Percentiles rank a stretch among this genome's conserved stretches.
These are phyloP conservation scores for Neolamprologus ventralis DNA, from an alignment of 2,113 vertebrate species.

Conservation along the genomic window DNA sequence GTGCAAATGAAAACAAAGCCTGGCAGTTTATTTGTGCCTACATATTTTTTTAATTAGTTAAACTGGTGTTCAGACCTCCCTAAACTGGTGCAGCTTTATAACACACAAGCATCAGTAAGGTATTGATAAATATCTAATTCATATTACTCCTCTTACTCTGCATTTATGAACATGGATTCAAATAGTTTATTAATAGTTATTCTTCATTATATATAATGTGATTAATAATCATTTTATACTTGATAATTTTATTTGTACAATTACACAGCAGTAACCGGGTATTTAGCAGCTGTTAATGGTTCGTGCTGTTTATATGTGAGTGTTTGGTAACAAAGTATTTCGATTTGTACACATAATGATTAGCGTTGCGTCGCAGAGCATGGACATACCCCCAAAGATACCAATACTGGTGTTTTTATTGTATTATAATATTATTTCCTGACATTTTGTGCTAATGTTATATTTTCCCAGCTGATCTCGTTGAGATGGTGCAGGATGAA, in stretches of 20 bases:
- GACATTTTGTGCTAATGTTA: background rate
- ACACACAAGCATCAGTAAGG: background rate
- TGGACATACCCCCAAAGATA: background rate
- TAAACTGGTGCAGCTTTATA: background rate
- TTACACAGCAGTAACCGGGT: background rate
- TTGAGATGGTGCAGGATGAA: background rate
- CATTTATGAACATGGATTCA: background rate
- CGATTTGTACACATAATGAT: background rate
- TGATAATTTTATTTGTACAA: background rate
- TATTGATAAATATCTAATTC: background rate
- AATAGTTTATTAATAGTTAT: background rate
- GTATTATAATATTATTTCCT: background rate
- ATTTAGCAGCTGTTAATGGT: background rate
- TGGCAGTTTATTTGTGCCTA: background rate
- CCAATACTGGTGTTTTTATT: background rate
- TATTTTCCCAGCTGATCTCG: background rate
- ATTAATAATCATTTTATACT: background rate
- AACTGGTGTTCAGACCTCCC: background rate
- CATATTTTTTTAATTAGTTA: background rate
- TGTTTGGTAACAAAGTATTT: background rate
- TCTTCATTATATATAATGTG: background rate
- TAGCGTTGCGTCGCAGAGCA: background rate
- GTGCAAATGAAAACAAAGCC: background rate
- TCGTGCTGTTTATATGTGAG: background rate
- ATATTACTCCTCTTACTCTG: background rate